Evolutionary conservation across 2,113 vertebrate genomes (phyloP), one percentile per base, ranked within the genome.

Genomic region (Gobiocypris rarus): DNA sequence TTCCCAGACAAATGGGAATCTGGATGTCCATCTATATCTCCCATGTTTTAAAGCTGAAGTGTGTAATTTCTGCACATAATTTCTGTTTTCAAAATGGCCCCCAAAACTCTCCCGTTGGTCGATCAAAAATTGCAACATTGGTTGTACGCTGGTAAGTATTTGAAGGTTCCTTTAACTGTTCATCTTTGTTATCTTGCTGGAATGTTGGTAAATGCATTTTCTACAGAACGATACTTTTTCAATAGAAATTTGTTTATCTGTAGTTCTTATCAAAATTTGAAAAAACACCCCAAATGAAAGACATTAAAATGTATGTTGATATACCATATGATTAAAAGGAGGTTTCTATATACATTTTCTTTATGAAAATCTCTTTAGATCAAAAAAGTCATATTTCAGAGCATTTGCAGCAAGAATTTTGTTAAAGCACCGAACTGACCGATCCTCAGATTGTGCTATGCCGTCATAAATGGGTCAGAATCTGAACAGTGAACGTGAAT

Each of bases 331-430:
- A 75, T 38, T 75, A 80, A 84, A 54, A 56, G 4, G 31, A 56
- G 4, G 31, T n/a, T 63, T 76, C 28, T 78, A 70, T 84, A 50
- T 78, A 84, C 75, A 71, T 22, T 78, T 58, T 67, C 26, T 43
- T 24, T 5, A 75, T 50, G 28, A 52, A 83, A 52, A 41, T 65
- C 28, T 10, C 15, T 75, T 56, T 67, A 28, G 38, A 26, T 52
- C 13, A 76, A 84, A 6, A 75, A 84, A 19, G 59, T 34, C 26
- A n/a, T 48, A 43, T 82, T 58, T 82, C 38, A 83, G 54, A 34
- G 81, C 48, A 31, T 59, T 45, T 74, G 24, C 34, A 73, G 73
- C 56, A 65, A 75, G 59, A 15, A 9, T 9, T 65, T n/a, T 52
- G 9, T 63, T 19, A 61, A 13, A 50, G 54, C 71, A 75, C 24